Base-by-base conservation (phyloP, 2,797 vertebrate genomes). In the Tympanoctomys barrerae region DNA sequence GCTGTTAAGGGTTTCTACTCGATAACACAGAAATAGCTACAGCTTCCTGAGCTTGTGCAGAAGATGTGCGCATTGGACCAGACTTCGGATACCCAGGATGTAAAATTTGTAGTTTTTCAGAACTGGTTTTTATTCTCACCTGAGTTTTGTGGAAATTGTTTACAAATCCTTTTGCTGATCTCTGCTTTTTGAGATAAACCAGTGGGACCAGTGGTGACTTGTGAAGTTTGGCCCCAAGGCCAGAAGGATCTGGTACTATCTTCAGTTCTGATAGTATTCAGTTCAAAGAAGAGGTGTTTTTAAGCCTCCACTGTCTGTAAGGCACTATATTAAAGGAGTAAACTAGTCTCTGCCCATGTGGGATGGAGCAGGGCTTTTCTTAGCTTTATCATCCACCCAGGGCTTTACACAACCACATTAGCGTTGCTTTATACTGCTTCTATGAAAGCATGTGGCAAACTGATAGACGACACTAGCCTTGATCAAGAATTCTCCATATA, bases 101-200 rank as follows among this genome's bases (percentile, higher is more conserved):
- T 80, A 88, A 78, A 92, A 54, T 66, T 90, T 78, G 26, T 52
- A 28, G 57, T 64, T 92, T 93, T 62, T 85, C 7, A 91, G 46
- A 84, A 71, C 39, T 54, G 46, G n/a, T 77, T 84, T 91, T 90
- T 39, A 88, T 21, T 70, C 39, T 80, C 49, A 87, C 46, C 62
- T 61, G 73, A 89, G 70, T 91, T 81, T 78, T 78, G 61, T 33
- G 66, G 5, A 46, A 70, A 87, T 28, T 68, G 21, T 33, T 84
- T 87, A 54, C 33, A 81, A 75, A 39, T 88, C 46, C 68, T 83
- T 89, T 95, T 42, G 14, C 7, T 92, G 70, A 64, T 5, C 80
- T 81, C 92, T 52, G 52, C 46, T 81, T 87, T 96, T 91, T 49
- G 75, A 90, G 73, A 78, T 81, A 73, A 95, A 81, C 66, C 66